Base-by-base conservation (phyloP, 2,113 vertebrate genomes). In the Epinephelus fuscoguttatus region DNA sequence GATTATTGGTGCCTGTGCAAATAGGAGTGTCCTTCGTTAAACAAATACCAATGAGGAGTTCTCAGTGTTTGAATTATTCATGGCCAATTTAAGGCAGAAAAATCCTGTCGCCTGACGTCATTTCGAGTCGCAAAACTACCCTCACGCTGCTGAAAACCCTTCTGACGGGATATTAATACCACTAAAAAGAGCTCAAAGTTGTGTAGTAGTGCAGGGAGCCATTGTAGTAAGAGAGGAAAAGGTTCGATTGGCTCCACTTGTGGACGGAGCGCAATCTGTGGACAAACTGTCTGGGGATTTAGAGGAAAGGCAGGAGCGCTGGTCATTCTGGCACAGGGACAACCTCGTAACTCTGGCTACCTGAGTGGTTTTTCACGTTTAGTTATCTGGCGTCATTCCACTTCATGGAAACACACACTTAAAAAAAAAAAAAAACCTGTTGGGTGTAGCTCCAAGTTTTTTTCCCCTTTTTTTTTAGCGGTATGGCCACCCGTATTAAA, bases 241-340 rank as follows among this genome's bases (percentile, higher is more conserved):
- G 75, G 25, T 52, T 37, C 62, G 47, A 76, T 86, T 90, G 89
- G 89, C 89, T 87, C 12, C 10, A 61, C 56, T 85, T 53, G 71
- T 64, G 68, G 70, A 84, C 19, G 69, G 69, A 82, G 61, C 57
- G 50, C 79, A 82, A 90, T 89, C 91, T 91, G 90, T 88, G 71
- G 81, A 72, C 40, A 55, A 78, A 85, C 75, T 19, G 63, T 80
- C 84, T n/a, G 68, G 88, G 93, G 90, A 81, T 71, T 72, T 30
- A 53, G 60, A 67, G 33, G 40, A 21, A n/a, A 82, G 33, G 55
- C 61, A 27, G 10, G 27, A 47, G 62, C 23, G 27, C 56, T 83
- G 79, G 40, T 73, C 49, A 76, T n/a, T 68, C 30, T 90, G 87
- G 92, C 89, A 50, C 27, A 8, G 0, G 14, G 14, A 67, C 37